These are phyloP conservation scores for Cardiocondyla obscurior DNA, from an alignment of 1,140 invertebrate species.

Conservation along the genomic window DNA sequence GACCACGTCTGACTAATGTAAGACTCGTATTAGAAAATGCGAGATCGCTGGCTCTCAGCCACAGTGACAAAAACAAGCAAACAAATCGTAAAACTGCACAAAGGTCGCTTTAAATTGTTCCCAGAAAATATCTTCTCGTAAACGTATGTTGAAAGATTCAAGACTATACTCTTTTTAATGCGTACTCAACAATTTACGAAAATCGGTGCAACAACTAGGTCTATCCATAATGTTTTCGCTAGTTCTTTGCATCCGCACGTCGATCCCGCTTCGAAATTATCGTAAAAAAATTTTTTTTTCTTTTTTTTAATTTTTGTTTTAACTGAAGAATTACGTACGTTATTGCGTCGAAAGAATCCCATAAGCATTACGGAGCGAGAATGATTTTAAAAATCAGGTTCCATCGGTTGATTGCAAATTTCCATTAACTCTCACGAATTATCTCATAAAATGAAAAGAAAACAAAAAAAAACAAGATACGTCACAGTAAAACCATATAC, in stretches of 20 bases:
- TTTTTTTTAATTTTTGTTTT: too few relatives aligned
- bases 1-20: constrained; percentile 1
- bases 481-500: not conserved
- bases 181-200: too few relatives aligned
- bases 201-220: too few relatives aligned
- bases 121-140: not conserved
- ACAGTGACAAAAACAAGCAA: constrained; percentile 34
- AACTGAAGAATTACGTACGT: not conserved
- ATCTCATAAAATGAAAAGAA: too few relatives aligned
- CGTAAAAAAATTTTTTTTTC: too few relatives aligned
- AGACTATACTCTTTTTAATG: not conserved
- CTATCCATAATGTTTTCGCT: too few relatives aligned
- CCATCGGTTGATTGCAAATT: not conserved
- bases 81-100: constrained; percentile 34
- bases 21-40: constrained; percentile 39
- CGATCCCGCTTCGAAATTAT: not conserved
- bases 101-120: constrained; percentile 16
- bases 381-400: not conserved
- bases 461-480: too few relatives aligned
- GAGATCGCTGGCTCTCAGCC: constrained; percentile 44
- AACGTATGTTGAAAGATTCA: not conserved
- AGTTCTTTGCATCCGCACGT: not conserved
- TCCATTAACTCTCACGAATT: not conserved
- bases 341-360: too few relatives aligned
- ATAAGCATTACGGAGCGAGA: not conserved